These are phyloP conservation scores for Rattus rattus DNA, from an alignment of 2,113 vertebrate genomes.

Conservation along the genomic window DNA sequence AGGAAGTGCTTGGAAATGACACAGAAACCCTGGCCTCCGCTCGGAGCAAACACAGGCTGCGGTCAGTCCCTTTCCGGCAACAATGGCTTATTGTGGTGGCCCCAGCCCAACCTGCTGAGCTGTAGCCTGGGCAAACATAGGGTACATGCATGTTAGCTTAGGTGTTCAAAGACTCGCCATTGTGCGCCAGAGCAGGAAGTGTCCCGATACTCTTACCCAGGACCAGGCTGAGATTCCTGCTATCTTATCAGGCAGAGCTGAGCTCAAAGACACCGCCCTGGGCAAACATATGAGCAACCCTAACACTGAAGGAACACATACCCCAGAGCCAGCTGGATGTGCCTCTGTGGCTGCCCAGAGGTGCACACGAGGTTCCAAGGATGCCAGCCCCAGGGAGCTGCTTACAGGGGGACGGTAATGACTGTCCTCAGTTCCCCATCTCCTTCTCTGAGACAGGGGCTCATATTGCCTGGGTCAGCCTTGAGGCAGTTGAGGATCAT, in stretches of 20 bases:
- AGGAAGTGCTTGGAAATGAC: conserved; percentile 55
- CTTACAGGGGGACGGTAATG: background rate
- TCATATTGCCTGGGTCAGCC: background rate
- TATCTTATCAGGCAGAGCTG: background rate
- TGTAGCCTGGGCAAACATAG: conserved; percentile 67
- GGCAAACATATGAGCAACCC: conserved; percentile 13
- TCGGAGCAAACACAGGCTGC: background rate
- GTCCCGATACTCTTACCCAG: background rate
- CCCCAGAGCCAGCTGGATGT: accelerated
- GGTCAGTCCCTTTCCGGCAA: conserved; percentile 45
- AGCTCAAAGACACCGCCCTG: background rate
- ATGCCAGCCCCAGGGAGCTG: background rate
- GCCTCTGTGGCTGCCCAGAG: background rate
- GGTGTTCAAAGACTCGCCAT: conserved; percentile 23
- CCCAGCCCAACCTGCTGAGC: conserved; percentile 45
- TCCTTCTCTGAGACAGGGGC: background rate
- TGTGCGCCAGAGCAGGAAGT: conserved; percentile 59
- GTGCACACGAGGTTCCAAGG: background rate
- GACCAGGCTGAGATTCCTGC: background rate
- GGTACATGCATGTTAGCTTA: conserved; percentile 58
- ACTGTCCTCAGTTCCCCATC: background rate
- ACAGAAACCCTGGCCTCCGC: background rate
- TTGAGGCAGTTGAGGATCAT: background rate
- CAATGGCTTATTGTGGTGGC: conserved; percentile 71
- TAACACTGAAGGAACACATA: background rate